Base-by-base conservation (phyloP, 2,888 invertebrate species). In the Charanyca ferruginea region DNA sequence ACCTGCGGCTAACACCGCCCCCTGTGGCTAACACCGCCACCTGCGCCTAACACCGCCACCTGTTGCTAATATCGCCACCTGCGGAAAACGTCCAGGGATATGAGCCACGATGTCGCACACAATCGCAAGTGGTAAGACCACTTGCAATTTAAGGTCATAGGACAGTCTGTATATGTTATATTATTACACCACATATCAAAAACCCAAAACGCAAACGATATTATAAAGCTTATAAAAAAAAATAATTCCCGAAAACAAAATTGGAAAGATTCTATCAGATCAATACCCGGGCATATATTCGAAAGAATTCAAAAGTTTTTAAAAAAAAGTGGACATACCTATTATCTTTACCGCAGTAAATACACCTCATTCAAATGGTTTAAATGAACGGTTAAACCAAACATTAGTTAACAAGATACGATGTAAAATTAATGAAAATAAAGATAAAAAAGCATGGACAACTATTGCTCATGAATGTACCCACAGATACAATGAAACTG, bases 261-360 rank as follows among this genome's bases (percentile, higher is more conserved):
- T 59, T 59, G 49, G 42, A 22, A 9, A 35, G 51, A 41, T 53
- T 23, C 25, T 53, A 1, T 13, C 53, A 7, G 53, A 53, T 53
- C 53, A 53, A 42, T 53, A 53, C n/a, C 53, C 55, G 9, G 55
- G 55, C 1, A 55, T 55, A 44, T 44, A 55, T 44, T 55, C 55
- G 38, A 55, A 55, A 28, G 32, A 28, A 3, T 55, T 44, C 22
- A 55, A 44, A 44, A 4, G n/a, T 16, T 55, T 55, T 28, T 44
- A 44, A 28, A 18, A 28, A 1, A 11, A 7, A 18, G 9, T 28
- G 23, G 25, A 55, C 3, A 55, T 55, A 28, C 42, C 25, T 2
- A 55, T 55, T 8, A n/a, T 55, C 7, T 55, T 55, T n/a, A 55
- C 55, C 2, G 55, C 55, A 28, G 55, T 55, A 25, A 47, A 53